These are phyloP conservation scores for Muntiacus muntjak DNA, from an alignment of 2,113 vertebrate species.

Conservation along the genomic window DNA sequence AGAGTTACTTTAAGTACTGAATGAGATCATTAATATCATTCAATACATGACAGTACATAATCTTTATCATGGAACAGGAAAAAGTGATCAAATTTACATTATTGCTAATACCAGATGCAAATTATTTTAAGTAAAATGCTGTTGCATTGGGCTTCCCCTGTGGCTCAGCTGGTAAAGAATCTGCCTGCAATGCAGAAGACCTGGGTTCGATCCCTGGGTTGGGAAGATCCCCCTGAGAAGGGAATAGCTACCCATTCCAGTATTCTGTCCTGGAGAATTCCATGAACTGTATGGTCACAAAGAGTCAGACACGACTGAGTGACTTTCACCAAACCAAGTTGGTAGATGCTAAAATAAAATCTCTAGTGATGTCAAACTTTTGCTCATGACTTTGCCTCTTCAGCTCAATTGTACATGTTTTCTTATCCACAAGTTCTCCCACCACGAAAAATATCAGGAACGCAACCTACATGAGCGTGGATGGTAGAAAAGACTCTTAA, in stretches of 20 bases:
- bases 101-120: background rate
- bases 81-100: background rate
- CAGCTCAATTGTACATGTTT: background rate
- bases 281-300: background rate
- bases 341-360: background rate
- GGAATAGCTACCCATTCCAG: background rate
- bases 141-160: background rate
- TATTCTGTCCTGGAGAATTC: background rate
- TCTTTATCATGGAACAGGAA: background rate
- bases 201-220: background rate
- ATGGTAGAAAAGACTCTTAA: background rate
- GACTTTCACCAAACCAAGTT: background rate
- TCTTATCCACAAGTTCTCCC: background rate
- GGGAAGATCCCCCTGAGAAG: background rate
- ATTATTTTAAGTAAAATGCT: background rate
- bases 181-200: accelerated
- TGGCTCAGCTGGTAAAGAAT: background rate
- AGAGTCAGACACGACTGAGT: background rate
- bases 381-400: background rate
- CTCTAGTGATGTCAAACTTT: background rate
- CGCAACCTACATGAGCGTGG: accelerated
- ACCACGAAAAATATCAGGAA: background rate
- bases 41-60: background rate
- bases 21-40: background rate
- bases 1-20: background rate